Percentiles rank a stretch among this genome's conserved stretches.
These are phyloP conservation scores for Drosophila santomea DNA, from an alignment of 1,140 invertebrate genomes.

Conservation along the genomic window DNA sequence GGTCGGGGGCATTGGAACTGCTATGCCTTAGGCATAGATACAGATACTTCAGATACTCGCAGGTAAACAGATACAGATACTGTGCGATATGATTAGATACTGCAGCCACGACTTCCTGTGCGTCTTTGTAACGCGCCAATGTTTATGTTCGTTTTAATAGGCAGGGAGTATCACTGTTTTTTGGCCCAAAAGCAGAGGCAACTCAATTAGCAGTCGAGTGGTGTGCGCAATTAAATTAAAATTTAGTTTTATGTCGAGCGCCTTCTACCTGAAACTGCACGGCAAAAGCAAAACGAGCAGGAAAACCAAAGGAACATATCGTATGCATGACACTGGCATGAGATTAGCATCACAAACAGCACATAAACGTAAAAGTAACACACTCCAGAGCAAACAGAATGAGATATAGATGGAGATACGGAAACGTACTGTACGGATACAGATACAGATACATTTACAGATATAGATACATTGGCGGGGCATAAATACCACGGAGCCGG, in stretches of 20 bases:
- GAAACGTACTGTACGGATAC: constrained; percentile 27
- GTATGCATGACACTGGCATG: constrained; percentile 77
- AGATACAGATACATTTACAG: constrained; percentile 14
- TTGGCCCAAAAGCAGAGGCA: constrained; percentile 31
- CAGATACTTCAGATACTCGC: constrained; percentile 5
- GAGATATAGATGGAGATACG: constrained; percentile 39
- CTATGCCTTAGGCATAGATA: neutral
- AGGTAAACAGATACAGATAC: constrained; percentile 27
- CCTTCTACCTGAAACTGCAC: constrained; percentile 31
- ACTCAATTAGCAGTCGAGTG: constrained; percentile 76
- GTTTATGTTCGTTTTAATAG: constrained; percentile 70
- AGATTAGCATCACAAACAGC: constrained; percentile 82
- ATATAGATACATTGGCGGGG: constrained; percentile 27
- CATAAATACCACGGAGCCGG: constrained; percentile 43
- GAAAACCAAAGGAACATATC: constrained; percentile 50
- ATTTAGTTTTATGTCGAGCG: constrained; percentile 77
- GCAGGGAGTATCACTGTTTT: constrained; percentile 7
- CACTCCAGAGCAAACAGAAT: constrained; percentile 48
- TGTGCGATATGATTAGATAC: constrained; percentile 72
- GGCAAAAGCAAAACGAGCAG: neutral
- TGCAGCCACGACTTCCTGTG: constrained; percentile 63
- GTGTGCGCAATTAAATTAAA: constrained; percentile 79
- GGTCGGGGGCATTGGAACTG: constrained; percentile 36
- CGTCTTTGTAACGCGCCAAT: constrained; percentile 48
- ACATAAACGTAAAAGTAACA: constrained; percentile 82